Evolutionary conservation across 2,888 invertebrate species (phyloP).

Genomic region (Stegophylla sp.): DNA sequence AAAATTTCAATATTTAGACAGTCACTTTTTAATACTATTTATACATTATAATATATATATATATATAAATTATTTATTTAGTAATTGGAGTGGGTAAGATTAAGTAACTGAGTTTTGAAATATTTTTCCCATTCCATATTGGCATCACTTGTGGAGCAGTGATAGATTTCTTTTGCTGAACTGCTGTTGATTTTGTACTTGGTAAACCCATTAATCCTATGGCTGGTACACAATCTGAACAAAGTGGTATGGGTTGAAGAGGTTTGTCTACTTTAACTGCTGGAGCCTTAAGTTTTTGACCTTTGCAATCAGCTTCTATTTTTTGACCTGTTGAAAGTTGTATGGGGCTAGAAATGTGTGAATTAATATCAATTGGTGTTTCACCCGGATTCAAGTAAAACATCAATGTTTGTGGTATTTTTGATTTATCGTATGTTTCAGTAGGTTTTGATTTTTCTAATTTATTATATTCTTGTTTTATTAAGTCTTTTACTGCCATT

Average conservation of each 20-base stretch:
- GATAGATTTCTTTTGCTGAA: slow-evolving; percentile 46
- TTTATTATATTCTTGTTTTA: slow-evolving; percentile 40
- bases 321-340: slow-evolving; percentile 29
- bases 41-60: background rate
- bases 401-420: slow-evolving; percentile 37
- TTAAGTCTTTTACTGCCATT: slow-evolving; percentile 30
- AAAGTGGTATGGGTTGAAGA: slow-evolving; percentile 50
- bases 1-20: background rate
- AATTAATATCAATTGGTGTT: slow-evolving; percentile 31
- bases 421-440: slow-evolving; percentile 40
- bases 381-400: slow-evolving; percentile 48
- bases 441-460: slow-evolving; percentile 40
- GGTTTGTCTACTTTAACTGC: slow-evolving; percentile 21
- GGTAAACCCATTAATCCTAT: slow-evolving; percentile 37
- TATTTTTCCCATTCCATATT: slow-evolving; percentile 44
- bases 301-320: slow-evolving; percentile 7
- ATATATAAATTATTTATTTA: slow-evolving; percentile 31
- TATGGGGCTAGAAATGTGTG: slow-evolving; percentile 20
- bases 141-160: slow-evolving; percentile 37
- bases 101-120: slow-evolving; percentile 47
- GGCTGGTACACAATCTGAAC: slow-evolving; percentile 52
- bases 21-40: background rate
- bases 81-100: slow-evolving; percentile 48
- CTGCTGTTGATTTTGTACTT: slow-evolving; percentile 9
- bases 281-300: background rate